Percentiles rank a stretch among this genome's conserved stretches.
These are phyloP conservation scores for Drosophila watanabei DNA, from an alignment of 1,140 invertebrate genomes.

Conservation along the genomic window DNA sequence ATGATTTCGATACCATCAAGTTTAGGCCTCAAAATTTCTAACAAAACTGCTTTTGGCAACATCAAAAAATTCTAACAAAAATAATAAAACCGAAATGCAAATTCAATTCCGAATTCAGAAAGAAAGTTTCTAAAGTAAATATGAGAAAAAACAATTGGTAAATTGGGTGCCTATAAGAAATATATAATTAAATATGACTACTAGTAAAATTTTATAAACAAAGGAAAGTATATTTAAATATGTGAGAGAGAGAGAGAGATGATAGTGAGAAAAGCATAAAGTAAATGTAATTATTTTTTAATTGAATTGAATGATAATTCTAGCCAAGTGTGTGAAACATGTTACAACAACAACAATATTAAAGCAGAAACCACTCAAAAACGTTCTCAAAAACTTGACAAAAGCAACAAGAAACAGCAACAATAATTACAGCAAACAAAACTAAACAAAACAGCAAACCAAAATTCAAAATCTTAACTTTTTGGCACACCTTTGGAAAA, in stretches of 20 bases:
- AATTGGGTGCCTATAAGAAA: conserved; percentile 85
- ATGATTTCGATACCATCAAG: conserved; percentile 4
- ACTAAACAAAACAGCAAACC: conserved; percentile 34
- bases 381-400: conserved; percentile 82
- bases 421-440: conserved; percentile 45
- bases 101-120: conserved; percentile 41
- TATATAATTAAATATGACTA: conserved; percentile 77
- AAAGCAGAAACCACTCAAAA: conserved; percentile 82
- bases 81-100: conserved; percentile 11
- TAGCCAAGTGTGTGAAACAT: conserved; percentile 57
- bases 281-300: conserved; percentile 63
- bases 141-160: conserved; percentile 81
- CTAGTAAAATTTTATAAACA: conserved; percentile 85
- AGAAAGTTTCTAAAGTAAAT: conserved; percentile 51
- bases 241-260: conserved; percentile 8
- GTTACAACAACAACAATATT: conserved; percentile 33
- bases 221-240: conserved; percentile 70
- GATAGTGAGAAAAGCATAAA: conserved; percentile 54
- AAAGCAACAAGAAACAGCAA: conserved; percentile 53
- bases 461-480: conserved; percentile 75
- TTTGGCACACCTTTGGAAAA: conserved; percentile 85
- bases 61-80: conserved; percentile 4
- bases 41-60: conserved; percentile 41
- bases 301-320: conserved; percentile 58
- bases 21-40: conserved; percentile 60